Evolutionary conservation across 2,797 vertebrate species (phyloP).

Genomic region (Falco concolor): DNA sequence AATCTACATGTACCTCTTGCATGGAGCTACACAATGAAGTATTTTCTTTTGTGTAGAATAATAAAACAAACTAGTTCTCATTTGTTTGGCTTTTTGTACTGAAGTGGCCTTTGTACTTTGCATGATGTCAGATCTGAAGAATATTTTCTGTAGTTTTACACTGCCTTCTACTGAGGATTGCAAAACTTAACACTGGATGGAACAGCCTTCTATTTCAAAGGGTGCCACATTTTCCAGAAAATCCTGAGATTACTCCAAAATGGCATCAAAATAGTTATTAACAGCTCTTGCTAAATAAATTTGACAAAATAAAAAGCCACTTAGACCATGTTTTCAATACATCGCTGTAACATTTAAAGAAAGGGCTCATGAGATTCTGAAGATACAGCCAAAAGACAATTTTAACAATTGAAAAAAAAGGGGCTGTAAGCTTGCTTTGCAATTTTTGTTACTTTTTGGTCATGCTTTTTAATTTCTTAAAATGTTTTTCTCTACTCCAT

Average conservation of each 20-base stretch:
- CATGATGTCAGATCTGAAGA: not conserved
- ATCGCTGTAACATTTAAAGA: not conserved
- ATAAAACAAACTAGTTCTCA: not conserved
- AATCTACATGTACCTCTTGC: not conserved
- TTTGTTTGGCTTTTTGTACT: not conserved
- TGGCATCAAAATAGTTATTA: not conserved
- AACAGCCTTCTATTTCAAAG: not conserved
- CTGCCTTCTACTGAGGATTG: constrained; percentile 23
- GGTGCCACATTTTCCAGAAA: not conserved
- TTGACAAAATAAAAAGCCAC: not conserved
- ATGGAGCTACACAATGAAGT: not conserved
- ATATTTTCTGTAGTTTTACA: constrained; percentile 14
- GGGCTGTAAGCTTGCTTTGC: not conserved
- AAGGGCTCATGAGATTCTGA: not conserved
- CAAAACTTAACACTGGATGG: not conserved
- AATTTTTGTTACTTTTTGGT: not conserved
- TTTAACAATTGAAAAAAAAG: not conserved
- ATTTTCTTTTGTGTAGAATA: not conserved
- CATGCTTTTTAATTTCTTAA: not conserved
- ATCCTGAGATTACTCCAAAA: not conserved
- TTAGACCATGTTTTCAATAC: not conserved
- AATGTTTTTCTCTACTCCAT: not conserved
- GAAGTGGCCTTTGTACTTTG: not conserved
- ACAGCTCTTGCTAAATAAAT: not conserved
- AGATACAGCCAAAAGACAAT: not conserved